Conservation (phyloP, 1,140 invertebrate genomes). For the Sitobion miscanthi region DNA sequence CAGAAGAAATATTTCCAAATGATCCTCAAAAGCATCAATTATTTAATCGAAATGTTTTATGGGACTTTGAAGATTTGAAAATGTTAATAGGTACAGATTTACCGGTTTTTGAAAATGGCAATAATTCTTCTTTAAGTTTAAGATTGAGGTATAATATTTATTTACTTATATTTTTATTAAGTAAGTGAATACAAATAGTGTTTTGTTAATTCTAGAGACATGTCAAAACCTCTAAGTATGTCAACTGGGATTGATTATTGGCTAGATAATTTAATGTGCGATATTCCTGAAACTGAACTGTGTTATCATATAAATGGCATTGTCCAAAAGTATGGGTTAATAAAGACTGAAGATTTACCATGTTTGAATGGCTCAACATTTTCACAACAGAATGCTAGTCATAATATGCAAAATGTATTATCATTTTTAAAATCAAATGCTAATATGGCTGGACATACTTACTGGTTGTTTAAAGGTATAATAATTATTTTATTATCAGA, state of each 20-base stretch:
- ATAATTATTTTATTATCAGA: not conserved
- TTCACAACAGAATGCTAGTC: slow-evolving; percentile 82
- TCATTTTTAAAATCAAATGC: slow-evolving; percentile 91
- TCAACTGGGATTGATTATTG: slow-evolving; percentile 94
- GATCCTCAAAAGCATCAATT: slow-evolving; percentile 68
- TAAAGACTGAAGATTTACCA: slow-evolving; percentile 93
- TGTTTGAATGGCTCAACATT: slow-evolving; percentile 84
- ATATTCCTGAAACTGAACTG: slow-evolving; percentile 94
- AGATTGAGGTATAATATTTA: slow-evolving; percentile 67
- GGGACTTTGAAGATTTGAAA: slow-evolving; percentile 94
- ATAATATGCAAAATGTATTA: slow-evolving; percentile 91
- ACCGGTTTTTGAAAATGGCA: slow-evolving; percentile 89
- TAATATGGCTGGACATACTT: slow-evolving; percentile 93
- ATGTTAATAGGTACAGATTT: slow-evolving; percentile 93
- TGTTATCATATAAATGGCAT: slow-evolving; percentile 92
- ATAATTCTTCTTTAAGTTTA: slow-evolving; percentile 87
- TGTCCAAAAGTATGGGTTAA: slow-evolving; percentile 91
- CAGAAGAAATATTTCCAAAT: slow-evolving; percentile 75
- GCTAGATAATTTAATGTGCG: slow-evolving; percentile 95
- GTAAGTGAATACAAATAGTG: not conserved
- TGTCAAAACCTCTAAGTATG: slow-evolving; percentile 88
- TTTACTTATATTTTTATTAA: not conserved
- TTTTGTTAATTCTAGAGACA: slow-evolving; percentile 68
- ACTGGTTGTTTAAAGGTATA: slow-evolving; percentile 91
- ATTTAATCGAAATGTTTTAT: slow-evolving; percentile 80